Percentiles rank a stretch among this genome's conserved stretches.
Evolutionary conservation across 2,888 invertebrate species (phyloP).

Genomic region (Phania funesta): DNA sequence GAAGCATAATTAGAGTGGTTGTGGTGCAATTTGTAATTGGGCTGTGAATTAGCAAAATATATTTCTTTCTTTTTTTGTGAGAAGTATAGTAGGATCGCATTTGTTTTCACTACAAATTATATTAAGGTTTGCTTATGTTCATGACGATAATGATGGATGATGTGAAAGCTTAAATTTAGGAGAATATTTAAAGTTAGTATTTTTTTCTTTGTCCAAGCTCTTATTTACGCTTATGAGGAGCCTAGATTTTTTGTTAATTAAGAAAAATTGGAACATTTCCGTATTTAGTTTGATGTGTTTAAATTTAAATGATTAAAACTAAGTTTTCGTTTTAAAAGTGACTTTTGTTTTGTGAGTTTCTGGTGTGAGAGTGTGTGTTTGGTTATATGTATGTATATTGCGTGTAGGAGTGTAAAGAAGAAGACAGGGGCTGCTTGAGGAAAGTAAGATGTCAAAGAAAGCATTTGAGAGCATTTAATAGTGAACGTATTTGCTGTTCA

Average conservation of each 20-base stretch:
- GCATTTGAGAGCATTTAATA: conserved; percentile 72
- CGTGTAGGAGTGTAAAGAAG: neutral
- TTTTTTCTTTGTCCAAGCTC: neutral
- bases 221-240: neutral
- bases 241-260: neutral
- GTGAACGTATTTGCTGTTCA: conserved; percentile 70
- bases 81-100: too few relatives aligned
- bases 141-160: conserved; percentile 4
- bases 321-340: conserved; percentile 56
- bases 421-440: neutral
- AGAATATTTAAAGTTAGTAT: conserved; percentile 21
- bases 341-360: too few relatives aligned
- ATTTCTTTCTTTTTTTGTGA: too few relatives aligned
- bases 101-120: too few relatives aligned
- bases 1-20: too few relatives aligned
- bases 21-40: too few relatives aligned
- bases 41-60: too few relatives aligned
- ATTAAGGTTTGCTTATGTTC: conserved; percentile 17
- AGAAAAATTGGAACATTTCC: conserved; percentile 59
- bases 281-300: conserved; percentile 44
- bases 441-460: conserved; percentile 24
- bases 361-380: neutral
- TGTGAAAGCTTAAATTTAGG: conserved; percentile 43
- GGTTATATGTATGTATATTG: neutral
- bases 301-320: conserved; percentile 51